Percentiles rank a stretch among this genome's conserved stretches.
These are phyloP conservation scores for Perca fluviatilis DNA, from an alignment of 2,113 vertebrate genomes.

Conservation along the genomic window DNA sequence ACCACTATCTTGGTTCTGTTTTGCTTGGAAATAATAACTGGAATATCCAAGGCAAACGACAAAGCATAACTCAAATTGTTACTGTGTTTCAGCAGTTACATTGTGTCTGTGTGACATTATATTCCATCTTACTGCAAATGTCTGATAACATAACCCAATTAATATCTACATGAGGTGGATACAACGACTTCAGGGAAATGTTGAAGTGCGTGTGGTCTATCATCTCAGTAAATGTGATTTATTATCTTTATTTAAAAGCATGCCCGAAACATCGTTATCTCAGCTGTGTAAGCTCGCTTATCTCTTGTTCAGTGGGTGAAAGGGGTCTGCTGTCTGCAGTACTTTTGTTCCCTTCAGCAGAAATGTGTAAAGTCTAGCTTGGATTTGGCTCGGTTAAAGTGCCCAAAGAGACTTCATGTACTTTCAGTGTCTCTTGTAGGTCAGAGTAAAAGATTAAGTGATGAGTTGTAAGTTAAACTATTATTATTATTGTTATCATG, in stretches of 20 bases:
- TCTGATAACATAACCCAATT: slow-evolving; percentile 32
- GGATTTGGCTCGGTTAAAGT: not conserved
- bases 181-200: slow-evolving; percentile 2
- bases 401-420: not conserved
- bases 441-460: not conserved
- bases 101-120: not conserved
- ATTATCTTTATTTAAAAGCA: slow-evolving; percentile 18
- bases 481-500: not conserved
- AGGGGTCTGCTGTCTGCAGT: not conserved
- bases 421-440: not conserved
- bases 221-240: not conserved
- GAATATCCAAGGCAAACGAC: no score
- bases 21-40: not conserved
- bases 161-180: slow-evolving; percentile 6
- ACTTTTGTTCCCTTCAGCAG: slow-evolving; percentile 42
- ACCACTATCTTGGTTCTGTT: not conserved
- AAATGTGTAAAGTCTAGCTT: slow-evolving; percentile 3
- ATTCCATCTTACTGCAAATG: not conserved
- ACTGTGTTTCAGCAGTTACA: not conserved
- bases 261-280: slow-evolving; percentile 31
- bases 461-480: not conserved
- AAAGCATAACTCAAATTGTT: not conserved
- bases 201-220: not conserved
- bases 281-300: slow-evolving; percentile 22
- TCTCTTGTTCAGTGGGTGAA: slow-evolving; percentile 37